These are phyloP conservation scores for Chouioia cunea DNA, from an alignment of 2,888 invertebrate species.

Conservation along the genomic window DNA sequence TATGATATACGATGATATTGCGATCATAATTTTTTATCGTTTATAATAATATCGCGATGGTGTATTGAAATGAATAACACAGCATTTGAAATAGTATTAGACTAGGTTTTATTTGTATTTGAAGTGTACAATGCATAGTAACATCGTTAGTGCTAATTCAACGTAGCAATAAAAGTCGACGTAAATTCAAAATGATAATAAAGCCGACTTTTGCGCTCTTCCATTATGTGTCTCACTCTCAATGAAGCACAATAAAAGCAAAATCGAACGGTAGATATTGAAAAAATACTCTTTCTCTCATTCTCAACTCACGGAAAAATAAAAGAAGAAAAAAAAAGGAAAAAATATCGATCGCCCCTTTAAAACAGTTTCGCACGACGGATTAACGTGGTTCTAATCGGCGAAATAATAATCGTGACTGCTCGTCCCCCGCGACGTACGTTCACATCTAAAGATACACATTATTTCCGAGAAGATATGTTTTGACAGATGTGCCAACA, in stretches of 20 bases:
- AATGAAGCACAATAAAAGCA: slow-evolving; percentile 12
- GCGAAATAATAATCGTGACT: slow-evolving; percentile 13
- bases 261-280: not conserved
- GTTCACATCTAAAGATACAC: slow-evolving; percentile 38
- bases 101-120: slow-evolving; percentile 64
- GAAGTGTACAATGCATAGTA: slow-evolving; percentile 63
- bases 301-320: not conserved
- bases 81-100: slow-evolving; percentile 50
- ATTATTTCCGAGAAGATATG: slow-evolving; percentile 47
- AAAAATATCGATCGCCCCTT: not conserved
- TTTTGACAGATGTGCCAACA: slow-evolving; percentile 45
- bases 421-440: not conserved
- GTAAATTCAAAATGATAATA: slow-evolving; percentile 43
- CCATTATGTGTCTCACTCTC: not conserved
- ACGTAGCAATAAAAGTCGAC: slow-evolving; percentile 51
- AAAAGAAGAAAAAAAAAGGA: not conserved
- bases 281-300: not conserved
- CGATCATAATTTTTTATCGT: too few relatives aligned
- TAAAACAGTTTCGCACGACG: not conserved
- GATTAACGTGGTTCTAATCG: slow-evolving; percentile 3
- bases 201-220: slow-evolving; percentile 44
- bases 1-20: too few relatives aligned
- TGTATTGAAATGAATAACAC: slow-evolving; percentile 5
- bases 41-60: not conserved
- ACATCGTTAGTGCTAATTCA: slow-evolving; percentile 61